These are phyloP conservation scores for Oxycera nigricornis DNA, from an alignment of 2,888 invertebrate species.

Conservation along the genomic window DNA sequence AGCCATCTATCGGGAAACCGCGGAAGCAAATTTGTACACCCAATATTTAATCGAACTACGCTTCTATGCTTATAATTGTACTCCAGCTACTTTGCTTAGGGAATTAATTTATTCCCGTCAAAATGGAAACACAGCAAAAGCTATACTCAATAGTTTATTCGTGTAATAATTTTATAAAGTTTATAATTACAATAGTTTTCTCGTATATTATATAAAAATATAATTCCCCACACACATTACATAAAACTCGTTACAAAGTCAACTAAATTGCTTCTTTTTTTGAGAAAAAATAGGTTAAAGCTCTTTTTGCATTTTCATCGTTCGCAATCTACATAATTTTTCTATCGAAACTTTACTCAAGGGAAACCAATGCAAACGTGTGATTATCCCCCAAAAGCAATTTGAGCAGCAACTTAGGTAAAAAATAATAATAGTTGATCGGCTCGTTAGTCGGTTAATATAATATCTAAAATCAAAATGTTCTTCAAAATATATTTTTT, in stretches of 20 bases:
- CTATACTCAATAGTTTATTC: too few relatives aligned
- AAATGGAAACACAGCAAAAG: too few relatives aligned
- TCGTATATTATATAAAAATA: conserved; percentile 25
- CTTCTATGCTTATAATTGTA: too few relatives aligned
- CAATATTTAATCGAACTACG: too few relatives aligned
- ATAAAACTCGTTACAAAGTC: conserved; percentile 18
- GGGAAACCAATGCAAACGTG: neutral
- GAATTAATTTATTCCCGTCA: neutral
- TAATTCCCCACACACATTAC: conserved; percentile 27
- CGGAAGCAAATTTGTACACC: too few relatives aligned
- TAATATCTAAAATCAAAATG: neutral
- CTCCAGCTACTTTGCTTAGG: too few relatives aligned
- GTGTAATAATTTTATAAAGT: conserved; percentile 21
- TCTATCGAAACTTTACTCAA: too few relatives aligned
- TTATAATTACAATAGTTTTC: conserved; percentile 17
- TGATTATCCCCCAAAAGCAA: neutral
- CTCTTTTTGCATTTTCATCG: neutral
- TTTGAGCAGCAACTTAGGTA: neutral
- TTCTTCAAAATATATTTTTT: neutral
- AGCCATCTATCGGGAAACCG: too few relatives aligned
- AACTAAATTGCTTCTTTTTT: conserved; percentile 10
- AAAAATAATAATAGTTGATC: neutral
- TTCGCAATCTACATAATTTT: neutral
- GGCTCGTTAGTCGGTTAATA: too few relatives aligned
- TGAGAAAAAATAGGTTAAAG: conserved; percentile 22